phyloP scores from a whole-genome alignment of 2,797 vertebrate genomes.

The Pangasius sanitwongsei region DNA sequence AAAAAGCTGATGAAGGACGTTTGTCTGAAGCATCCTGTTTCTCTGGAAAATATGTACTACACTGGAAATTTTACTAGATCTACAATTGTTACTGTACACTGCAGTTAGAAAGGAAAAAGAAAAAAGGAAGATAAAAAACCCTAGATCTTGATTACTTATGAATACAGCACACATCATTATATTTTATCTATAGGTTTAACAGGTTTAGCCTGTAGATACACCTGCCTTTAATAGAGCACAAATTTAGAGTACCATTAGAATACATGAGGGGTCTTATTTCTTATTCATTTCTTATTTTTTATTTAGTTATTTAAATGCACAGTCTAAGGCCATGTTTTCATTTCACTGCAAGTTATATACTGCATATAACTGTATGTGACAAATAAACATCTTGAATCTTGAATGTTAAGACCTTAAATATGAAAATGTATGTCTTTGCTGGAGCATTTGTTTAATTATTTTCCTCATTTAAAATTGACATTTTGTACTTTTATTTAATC shows the following conservation, averaged over 20 bases:
- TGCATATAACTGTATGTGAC: no score
- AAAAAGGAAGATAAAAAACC: background rate
- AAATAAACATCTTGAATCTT: no score
- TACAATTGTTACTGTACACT: background rate
- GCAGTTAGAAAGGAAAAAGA: background rate
- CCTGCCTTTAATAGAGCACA: background rate
- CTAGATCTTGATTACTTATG: background rate
- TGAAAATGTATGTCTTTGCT: background rate
- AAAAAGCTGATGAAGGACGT: background rate
- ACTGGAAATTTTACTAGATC: no score
- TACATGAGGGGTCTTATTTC: background rate
- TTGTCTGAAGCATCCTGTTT: background rate
- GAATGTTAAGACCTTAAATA: background rate
- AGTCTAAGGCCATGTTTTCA: no score
- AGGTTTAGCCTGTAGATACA: background rate
- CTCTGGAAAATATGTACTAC: background rate
- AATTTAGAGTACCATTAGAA: background rate
- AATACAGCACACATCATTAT: background rate
- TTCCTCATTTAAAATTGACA: background rate
- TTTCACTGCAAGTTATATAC: no score
- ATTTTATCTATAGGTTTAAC: background rate
- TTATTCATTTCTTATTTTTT: no score
- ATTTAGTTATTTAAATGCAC: no score
- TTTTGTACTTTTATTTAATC: background rate
- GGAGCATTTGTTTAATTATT: background rate